Evolutionary conservation across 2,113 vertebrate species (phyloP).

Genomic region (Percopsis transmontana): DNA sequence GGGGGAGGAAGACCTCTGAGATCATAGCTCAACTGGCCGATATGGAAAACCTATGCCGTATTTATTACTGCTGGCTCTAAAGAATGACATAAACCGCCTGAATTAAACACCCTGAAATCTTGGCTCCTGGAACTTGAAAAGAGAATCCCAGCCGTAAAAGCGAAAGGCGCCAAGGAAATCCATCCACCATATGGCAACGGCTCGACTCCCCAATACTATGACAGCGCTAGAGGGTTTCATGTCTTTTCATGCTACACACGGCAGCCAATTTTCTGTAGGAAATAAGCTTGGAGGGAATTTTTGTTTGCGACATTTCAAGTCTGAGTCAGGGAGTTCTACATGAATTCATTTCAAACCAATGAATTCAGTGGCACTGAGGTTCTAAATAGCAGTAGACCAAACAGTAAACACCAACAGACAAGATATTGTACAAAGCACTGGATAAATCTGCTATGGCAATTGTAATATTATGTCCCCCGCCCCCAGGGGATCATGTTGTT

Average conservation of each 20-base stretch:
- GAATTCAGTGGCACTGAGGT: too few relatives aligned
- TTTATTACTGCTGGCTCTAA: conserved; percentile 33
- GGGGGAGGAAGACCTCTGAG: conserved; percentile 10
- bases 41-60: conserved; percentile 36
- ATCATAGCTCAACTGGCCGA: conserved; percentile 27
- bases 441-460: neutral
- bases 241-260: conserved; percentile 15
- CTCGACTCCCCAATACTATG: conserved; percentile 15
- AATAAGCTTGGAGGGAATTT: conserved; percentile 7
- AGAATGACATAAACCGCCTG: conserved; percentile 27
- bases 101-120: conserved; percentile 21
- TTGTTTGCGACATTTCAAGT: neutral
- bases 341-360: neutral
- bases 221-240: conserved; percentile 1
- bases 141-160: conserved; percentile 25
- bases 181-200: conserved; percentile 48
- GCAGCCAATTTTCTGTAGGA: conserved; percentile 11
- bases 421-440: conserved; percentile 22
- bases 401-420: conserved; percentile 8
- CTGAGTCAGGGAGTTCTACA: neutral
- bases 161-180: conserved; percentile 23
- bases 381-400: neutral
- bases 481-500: conserved; percentile 33
- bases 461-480: conserved; percentile 17
- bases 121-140: conserved; percentile 23